These are phyloP conservation scores for Tanypteryx hageni DNA, from an alignment of 2,888 invertebrate genomes.

Conservation along the genomic window DNA sequence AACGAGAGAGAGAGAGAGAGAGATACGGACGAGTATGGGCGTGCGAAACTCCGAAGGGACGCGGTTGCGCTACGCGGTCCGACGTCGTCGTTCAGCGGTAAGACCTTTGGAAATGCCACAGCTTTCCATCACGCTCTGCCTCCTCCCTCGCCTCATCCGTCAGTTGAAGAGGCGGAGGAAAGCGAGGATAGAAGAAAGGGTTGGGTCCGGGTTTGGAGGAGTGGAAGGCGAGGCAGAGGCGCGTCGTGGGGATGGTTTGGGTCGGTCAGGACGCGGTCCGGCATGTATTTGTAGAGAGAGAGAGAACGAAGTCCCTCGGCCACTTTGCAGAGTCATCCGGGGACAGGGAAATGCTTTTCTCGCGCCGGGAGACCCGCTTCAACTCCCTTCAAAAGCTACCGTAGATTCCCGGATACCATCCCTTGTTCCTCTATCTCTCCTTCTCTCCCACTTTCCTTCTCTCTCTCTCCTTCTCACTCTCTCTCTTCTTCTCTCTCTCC, in stretches of 20 bases:
- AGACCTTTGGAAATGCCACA: not conserved
- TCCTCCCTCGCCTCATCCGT: no score
- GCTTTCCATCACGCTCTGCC: no score
- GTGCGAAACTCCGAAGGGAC: not conserved
- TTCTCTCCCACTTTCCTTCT: not conserved
- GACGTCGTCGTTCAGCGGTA: not conserved
- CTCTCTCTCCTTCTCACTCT: not conserved
- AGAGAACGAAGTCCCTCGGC: not conserved
- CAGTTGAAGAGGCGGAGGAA: not conserved
- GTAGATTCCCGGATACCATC: no score
- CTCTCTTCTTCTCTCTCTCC: not conserved
- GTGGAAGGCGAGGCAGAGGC: not conserved
- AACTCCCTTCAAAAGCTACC: no score
- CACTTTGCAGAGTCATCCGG: not conserved
- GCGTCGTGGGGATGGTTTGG: no score
- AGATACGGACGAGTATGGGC: no score
- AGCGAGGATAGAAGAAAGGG: not conserved
- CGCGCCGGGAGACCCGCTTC: not conserved
- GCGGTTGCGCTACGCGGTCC: not conserved
- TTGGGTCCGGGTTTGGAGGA: not conserved
- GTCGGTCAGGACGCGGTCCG: no score
- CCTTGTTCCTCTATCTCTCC: no score
- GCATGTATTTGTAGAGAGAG: not conserved
- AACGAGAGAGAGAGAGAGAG: not conserved
- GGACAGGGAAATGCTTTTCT: slow-evolving; percentile 13